Percentiles rank a stretch among this genome's conserved stretches.
phyloP scores from a whole-genome alignment of 2,113 vertebrate genomes.

The Progne subis region DNA sequence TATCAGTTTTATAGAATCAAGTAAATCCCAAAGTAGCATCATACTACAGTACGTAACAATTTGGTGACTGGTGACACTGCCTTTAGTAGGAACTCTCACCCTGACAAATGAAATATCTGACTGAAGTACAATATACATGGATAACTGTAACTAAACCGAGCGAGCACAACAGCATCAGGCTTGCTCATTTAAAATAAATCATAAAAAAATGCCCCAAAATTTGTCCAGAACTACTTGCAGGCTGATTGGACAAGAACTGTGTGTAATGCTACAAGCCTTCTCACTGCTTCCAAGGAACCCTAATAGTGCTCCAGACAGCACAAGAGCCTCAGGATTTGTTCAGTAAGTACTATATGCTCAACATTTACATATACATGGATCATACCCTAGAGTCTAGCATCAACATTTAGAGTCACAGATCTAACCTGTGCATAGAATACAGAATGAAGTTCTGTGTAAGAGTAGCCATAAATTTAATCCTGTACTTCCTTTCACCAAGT shows the following conservation, averaged over 20 bases:
- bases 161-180: background rate
- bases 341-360: background rate
- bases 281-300: background rate
- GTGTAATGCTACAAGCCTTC: background rate
- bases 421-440: background rate
- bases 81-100: background rate
- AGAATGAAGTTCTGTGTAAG: background rate
- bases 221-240: background rate
- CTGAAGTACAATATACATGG: background rate
- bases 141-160: background rate
- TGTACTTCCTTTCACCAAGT: background rate
- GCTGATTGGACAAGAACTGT: background rate
- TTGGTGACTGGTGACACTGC: background rate
- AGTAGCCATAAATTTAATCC: background rate
- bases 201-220: background rate
- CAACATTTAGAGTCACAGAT: background rate
- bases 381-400: background rate
- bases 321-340: background rate
- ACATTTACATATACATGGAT: background rate
- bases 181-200: background rate
- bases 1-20: background rate
- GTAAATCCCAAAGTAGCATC: background rate
- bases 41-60: background rate
- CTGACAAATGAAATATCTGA: background rate
- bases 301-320: background rate